Percentiles rank a stretch among this genome's conserved stretches.
Evolutionary conservation across 2,113 vertebrate genomes (phyloP).

Genomic region (Polypterus bichir): DNA sequence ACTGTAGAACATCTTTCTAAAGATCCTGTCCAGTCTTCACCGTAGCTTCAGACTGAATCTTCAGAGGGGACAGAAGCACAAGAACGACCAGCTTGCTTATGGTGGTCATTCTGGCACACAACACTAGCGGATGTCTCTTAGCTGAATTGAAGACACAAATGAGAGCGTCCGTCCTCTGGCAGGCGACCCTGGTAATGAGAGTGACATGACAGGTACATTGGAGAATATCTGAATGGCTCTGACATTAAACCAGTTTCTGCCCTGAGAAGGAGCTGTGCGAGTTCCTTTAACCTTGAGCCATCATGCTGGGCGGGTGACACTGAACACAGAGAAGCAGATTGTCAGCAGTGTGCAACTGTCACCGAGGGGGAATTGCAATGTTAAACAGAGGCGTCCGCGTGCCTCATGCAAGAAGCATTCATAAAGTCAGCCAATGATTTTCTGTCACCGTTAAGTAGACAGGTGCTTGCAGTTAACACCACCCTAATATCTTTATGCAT

Average conservation of each 20-base stretch:
- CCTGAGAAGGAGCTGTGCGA: conserved; percentile 31
- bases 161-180: too few relatives aligned
- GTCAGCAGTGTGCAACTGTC: conserved; percentile 43
- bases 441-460: conserved; percentile 93
- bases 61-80: too few relatives aligned
- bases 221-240: too few relatives aligned
- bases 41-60: too few relatives aligned
- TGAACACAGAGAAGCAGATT: conserved; percentile 39
- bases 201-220: too few relatives aligned
- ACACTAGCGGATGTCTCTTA: neutral
- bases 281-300: conserved; percentile 50
- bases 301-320: conserved; percentile 37
- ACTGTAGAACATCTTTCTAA: too few relatives aligned
- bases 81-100: too few relatives aligned
- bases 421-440: conserved; percentile 89
- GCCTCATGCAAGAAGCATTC: conserved; percentile 63
- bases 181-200: too few relatives aligned
- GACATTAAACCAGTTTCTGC: conserved; percentile 23
- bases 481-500: conserved; percentile 93
- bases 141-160: too few relatives aligned
- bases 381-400: conserved; percentile 85
- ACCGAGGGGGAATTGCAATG: conserved; percentile 35
- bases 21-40: too few relatives aligned
- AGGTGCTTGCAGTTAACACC: conserved; percentile 93
- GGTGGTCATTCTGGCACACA: too few relatives aligned